phyloP scores from a whole-genome alignment of 2,113 vertebrate species.

The Antennarius striatus region DNA sequence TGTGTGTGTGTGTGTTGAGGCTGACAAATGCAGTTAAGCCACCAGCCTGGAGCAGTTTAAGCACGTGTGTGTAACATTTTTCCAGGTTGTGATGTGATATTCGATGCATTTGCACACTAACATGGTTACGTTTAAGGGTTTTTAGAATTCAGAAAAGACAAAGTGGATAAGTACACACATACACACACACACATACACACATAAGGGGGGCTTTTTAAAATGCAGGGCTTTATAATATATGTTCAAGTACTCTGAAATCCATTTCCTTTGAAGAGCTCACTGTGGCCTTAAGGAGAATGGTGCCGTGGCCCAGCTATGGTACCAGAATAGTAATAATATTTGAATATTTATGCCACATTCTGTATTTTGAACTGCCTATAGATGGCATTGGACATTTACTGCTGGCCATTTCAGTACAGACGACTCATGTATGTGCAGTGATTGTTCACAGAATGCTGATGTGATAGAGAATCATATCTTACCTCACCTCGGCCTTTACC shows the following conservation, averaged over 20 bases:
- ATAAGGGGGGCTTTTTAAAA: constrained; percentile 34
- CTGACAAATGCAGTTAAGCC: constrained; percentile 57
- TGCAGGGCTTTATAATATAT: constrained; percentile 49
- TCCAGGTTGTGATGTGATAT: constrained; percentile 28
- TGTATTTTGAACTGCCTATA: constrained; percentile 44
- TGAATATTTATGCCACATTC: constrained; percentile 66
- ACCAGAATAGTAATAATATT: constrained; percentile 62
- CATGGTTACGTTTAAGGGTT: constrained; percentile 29
- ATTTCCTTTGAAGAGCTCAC: constrained; percentile 66
- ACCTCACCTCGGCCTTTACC: no score
- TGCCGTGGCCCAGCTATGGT: constrained; percentile 33
- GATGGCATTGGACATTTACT: constrained; percentile 52
- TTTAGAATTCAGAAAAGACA: constrained; percentile 52
- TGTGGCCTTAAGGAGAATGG: constrained; percentile 62
- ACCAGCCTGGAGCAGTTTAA: constrained; percentile 37
- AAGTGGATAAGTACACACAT: background rate
- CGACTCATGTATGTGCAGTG: background rate
- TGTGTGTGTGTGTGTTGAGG: constrained; percentile 37
- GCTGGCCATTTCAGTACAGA: constrained; percentile 19
- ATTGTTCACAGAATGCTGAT: constrained; percentile 25
- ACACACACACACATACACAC: background rate
- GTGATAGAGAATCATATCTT: background rate
- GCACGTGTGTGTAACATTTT: constrained; percentile 10
- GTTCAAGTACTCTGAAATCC: constrained; percentile 58
- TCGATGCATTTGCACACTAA: constrained; percentile 37